These are phyloP conservation scores for Leptinotarsa lineolata DNA, from an alignment of 1,140 invertebrate genomes.

Conservation along the genomic window DNA sequence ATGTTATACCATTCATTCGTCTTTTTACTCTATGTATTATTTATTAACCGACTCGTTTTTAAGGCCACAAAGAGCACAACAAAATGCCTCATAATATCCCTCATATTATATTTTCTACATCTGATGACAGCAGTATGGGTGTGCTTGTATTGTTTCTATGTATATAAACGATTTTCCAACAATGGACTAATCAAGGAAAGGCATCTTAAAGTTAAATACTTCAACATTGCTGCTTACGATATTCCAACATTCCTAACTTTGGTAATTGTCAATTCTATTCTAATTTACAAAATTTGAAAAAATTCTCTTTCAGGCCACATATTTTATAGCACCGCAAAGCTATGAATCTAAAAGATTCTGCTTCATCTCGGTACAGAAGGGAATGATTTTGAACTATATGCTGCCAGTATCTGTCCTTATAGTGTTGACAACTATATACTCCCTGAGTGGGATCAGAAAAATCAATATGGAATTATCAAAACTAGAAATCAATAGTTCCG, in stretches of 20 bases:
- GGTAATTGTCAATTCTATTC: constrained; percentile 50
- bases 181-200: constrained; percentile 24
- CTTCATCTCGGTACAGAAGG: constrained; percentile 73
- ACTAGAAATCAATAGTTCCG: constrained; percentile 50
- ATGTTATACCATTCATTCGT: too few species aligned
- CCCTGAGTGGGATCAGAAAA: constrained; percentile 53
- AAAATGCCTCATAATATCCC: constrained; percentile 66
- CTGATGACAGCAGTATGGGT: constrained; percentile 70
- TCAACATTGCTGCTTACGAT: constrained; percentile 61
- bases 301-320: constrained; percentile 62
- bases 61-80: constrained; percentile 64
- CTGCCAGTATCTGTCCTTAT: constrained; percentile 69
- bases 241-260: constrained; percentile 62
- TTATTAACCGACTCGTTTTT: constrained; percentile 33
- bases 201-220: constrained; percentile 50
- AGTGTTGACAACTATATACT: constrained; percentile 61
- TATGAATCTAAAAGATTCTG: constrained; percentile 73
- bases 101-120: constrained; percentile 71
- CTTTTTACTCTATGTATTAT: too few species aligned
- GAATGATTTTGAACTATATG: constrained; percentile 74
- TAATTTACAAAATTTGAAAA: neutral
- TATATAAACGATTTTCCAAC: constrained; percentile 54
- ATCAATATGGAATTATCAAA: constrained; percentile 54
- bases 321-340: constrained; percentile 64
- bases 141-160: constrained; percentile 59